Evolutionary conservation across 2,797 vertebrate genomes (phyloP), one percentile per base, ranked within the genome.

Genomic region (Acrocephalus scirpaceus): DNA sequence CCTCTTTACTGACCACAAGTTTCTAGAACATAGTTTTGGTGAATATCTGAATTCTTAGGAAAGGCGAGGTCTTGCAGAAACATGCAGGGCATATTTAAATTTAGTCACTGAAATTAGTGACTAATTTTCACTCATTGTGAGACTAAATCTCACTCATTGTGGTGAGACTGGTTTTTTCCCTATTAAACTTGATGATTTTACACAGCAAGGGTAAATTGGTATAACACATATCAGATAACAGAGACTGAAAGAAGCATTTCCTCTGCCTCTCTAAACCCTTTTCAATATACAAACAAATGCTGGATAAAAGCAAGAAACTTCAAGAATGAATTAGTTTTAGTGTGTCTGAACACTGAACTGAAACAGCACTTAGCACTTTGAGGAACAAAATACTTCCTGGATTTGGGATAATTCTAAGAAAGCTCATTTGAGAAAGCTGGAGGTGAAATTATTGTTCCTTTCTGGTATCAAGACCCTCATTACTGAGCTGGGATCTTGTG

Each of bases 1-100:
- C 10, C 16, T 65, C 36, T 70, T 53, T 34, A 21, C 32, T 58
- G 38, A 13, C 23, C n/a, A 12, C 0, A 0, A 30, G 23, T 36
- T 61, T 81, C 78, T 53, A 64, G 26, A 81, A 26, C 26, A 61
- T 2, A 2, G 4, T n/a, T 79, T 72, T 2, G 1, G 29, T 50
- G n/a, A 42, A 57, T 57, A 14, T 14, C 32, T 70, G 40, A 42
- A 51, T 19, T 45, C 16, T 48, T n/a, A 69, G 70, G 36, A 32
- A 45, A 57, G 20, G 17, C 32, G 74, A 71, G 21, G 30, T 27
- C 23, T 47, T 47, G 13, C 18, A 72, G 76, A 87, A 69, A 29
- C 1, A 1, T 10, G 16, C 2, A 48, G 30, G 5, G 11, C 8
- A 18, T 14, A 23, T 56, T 85, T 61, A 57, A 56, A 66, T 78